A percentile compares a stretch with the other conserved stretches of the same genome.
phyloP scores from a whole-genome alignment of 2,113 vertebrate species.

The Amblyornis subalaris region DNA sequence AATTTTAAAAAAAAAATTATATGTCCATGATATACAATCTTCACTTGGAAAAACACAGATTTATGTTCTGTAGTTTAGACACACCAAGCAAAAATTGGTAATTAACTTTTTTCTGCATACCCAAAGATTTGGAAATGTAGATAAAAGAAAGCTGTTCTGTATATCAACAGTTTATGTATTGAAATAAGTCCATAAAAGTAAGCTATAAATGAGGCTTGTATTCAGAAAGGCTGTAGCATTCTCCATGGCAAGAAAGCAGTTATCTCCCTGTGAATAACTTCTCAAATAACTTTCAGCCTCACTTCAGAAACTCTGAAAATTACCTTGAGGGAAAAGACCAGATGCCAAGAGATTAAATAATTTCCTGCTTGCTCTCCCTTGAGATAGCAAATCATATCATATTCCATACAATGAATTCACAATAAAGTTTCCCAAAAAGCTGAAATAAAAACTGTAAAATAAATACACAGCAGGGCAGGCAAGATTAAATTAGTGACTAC shows the following conservation, averaged over 20 bases:
- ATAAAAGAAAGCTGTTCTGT: constrained; percentile 1
- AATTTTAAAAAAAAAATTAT: background rate
- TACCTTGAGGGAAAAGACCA: background rate
- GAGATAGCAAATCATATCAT: constrained; percentile 16
- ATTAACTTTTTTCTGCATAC: background rate
- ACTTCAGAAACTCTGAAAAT: constrained; percentile 28
- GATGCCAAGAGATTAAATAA: constrained; percentile 39
- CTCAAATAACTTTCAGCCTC: constrained; percentile 41
- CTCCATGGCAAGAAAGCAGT: background rate
- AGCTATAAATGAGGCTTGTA: background rate
- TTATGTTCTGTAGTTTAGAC: background rate
- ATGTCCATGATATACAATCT: background rate
- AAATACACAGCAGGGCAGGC: background rate
- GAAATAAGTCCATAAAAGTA: background rate
- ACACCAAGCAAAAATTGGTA: background rate
- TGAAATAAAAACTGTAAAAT: constrained; percentile 3
- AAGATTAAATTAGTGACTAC: constrained; percentile 7
- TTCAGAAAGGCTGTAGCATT: background rate
- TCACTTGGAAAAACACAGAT: background rate
- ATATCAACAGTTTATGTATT: background rate
- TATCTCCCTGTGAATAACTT: constrained; percentile 30
- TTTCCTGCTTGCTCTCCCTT: constrained; percentile 24
- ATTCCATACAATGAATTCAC: constrained; percentile 24
- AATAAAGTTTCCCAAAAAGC: background rate
- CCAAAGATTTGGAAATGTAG: background rate